phyloP scores from a whole-genome alignment of 2,113 vertebrate species.

The Syrmaticus mikado region DNA sequence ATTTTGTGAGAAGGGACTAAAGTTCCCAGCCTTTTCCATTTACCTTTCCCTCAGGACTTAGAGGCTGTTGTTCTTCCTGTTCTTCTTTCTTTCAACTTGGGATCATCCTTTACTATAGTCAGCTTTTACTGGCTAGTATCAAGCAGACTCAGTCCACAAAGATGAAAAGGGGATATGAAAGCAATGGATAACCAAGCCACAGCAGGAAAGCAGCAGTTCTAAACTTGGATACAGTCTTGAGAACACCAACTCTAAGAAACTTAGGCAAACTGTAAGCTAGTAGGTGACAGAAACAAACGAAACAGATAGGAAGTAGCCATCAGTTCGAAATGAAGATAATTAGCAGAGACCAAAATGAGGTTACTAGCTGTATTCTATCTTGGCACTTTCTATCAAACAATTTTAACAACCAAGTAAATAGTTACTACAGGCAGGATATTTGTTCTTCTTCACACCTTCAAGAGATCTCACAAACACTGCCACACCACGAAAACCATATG shows the following conservation, averaged over 20 bases:
- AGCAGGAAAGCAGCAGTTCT: not conserved
- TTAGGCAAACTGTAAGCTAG: not conserved
- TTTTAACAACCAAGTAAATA: not conserved
- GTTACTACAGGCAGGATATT: not conserved
- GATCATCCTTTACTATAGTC: not conserved
- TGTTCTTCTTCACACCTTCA: not conserved
- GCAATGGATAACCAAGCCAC: not conserved
- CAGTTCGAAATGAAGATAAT: not conserved
- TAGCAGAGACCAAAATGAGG: not conserved
- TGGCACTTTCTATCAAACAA: not conserved
- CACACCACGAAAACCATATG: not conserved
- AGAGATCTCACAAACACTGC: not conserved
- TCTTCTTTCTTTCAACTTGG: not conserved
- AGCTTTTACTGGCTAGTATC: not conserved
- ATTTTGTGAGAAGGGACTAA: not conserved
- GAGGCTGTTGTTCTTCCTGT: not conserved
- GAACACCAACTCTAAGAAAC: not conserved
- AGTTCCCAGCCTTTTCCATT: conserved; percentile 15
- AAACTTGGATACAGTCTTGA: not conserved
- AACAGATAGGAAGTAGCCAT: not conserved
- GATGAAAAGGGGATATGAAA: not conserved
- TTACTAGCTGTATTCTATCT: not conserved
- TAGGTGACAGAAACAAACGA: not conserved
- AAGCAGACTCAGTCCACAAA: not conserved
- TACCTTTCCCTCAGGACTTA: not conserved